A percentile compares a stretch with the other conserved stretches of the same genome.
Evolutionary conservation across 2,113 vertebrate genomes (phyloP).

Genomic region (Vulpes ferrilata): DNA sequence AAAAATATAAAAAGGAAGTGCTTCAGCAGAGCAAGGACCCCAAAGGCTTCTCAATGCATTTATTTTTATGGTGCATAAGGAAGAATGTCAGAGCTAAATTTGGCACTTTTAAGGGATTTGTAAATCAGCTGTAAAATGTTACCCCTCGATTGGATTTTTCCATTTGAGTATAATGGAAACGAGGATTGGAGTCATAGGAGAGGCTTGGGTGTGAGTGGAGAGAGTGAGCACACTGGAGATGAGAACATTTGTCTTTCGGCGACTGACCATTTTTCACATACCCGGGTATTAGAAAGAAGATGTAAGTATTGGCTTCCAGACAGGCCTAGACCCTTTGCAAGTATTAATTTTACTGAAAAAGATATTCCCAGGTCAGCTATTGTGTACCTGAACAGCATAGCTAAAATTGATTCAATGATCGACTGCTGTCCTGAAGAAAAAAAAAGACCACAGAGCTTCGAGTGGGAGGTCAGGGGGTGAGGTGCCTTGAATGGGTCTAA

Average conservation of each 20-base stretch:
- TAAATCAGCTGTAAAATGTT: slow-evolving; percentile 64
- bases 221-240: neutral
- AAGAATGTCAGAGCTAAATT: slow-evolving; percentile 55
- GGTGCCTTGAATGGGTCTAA: neutral
- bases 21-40: slow-evolving; percentile 53
- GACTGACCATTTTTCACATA: slow-evolving; percentile 17
- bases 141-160: neutral
- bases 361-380: neutral
- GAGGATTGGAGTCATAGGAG: neutral
- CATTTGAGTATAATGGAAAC: neutral
- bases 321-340: neutral
- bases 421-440: neutral
- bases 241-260: neutral
- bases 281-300: slow-evolving; percentile 8
- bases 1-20: slow-evolving; percentile 26
- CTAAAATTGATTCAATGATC: slow-evolving; percentile 35
- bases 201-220: neutral
- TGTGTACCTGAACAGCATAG: neutral
- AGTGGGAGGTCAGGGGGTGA: fast-evolving
- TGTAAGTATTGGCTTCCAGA: neutral
- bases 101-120: slow-evolving; percentile 69
- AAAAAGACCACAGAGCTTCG: neutral
- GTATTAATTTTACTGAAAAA: slow-evolving; percentile 48
- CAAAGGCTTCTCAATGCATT: slow-evolving; percentile 60
- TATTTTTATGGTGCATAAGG: slow-evolving; percentile 45